Base-by-base conservation (phyloP, 1,140 invertebrate genomes). In the Drosophila pseudoobscura region DNA sequence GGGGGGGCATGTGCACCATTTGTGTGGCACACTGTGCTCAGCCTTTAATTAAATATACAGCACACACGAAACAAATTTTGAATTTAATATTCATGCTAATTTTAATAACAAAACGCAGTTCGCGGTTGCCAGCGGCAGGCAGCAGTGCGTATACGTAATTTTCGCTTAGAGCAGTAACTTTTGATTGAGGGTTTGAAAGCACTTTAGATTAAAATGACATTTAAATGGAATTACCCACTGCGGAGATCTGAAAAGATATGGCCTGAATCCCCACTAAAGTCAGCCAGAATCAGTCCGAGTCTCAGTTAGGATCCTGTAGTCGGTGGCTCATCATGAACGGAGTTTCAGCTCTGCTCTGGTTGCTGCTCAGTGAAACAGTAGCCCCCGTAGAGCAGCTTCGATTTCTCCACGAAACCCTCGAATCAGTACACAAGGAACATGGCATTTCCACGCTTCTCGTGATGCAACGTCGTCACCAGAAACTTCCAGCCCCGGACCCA, bases 1-100 rank as follows among this genome's bases (percentile, higher is more conserved):
- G 29, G 9, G 29, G 7, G 1, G 29, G 29, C 8, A 31, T 31
- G 29, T 31, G 29, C 8, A 31, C 29, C 7, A 9, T 31, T 31
- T 31, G 31, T 31, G 31, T 31, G 31, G 8, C 31, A 31, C 8
- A 31, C 9, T 31, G 31, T 6, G 1, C 57, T 57, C 73, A 47
- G 73, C 53, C 54, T 73, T 68, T 78, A 78, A 80, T 80, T 80
- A 78, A 80, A 82, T 78, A 78, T 80, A 44, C 44, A 39, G 8
- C 29, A 61, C 45, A 49, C 26, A 17, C 51, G 20, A 26, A 2
- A 66, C 24, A 57, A 57, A 63, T 69, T 73, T 62, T 56, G 46
- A 49, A 68, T 76, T 82, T 82, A 68, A 82, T 82, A 82, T 80
- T 82, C 78, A 73, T 82, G 51, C 62, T 63, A 45, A 55, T 82